Percentiles rank a stretch among this genome's conserved stretches.
Conservation (phyloP, 37 sponge, comb jelly and placozoan genomes). For the Bolinopsis microptera region DNA sequence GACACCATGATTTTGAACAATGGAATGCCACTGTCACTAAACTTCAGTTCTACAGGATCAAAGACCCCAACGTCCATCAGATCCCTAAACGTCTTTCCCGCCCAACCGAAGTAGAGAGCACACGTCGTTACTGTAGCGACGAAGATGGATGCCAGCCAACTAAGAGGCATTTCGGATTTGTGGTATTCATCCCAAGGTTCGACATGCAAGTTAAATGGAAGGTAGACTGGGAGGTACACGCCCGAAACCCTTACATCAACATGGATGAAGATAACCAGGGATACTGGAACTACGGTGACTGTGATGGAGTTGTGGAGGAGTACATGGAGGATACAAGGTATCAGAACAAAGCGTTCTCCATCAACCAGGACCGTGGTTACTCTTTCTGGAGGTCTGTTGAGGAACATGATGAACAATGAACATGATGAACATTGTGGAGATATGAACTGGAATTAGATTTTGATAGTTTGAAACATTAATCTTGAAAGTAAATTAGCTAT, state of each 20-base stretch:
- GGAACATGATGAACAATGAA: background rate
- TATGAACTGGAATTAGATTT: too few species aligned
- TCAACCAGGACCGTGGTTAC: background rate
- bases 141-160: background rate
- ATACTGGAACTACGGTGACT: background rate
- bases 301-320: background rate
- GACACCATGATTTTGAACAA: background rate
- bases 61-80: background rate
- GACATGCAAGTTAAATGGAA: background rate
- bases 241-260: background rate
- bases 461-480: too few species aligned
- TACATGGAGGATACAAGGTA: background rate
- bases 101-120: background rate
- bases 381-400: background rate
- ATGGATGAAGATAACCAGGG: background rate
- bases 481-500: too few species aligned
- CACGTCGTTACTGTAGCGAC: background rate
- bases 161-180: background rate
- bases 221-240: background rate
- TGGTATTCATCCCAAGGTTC: background rate
- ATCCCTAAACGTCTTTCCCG: background rate
- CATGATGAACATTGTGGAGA: too few species aligned
- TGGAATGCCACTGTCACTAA: background rate
- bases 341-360: background rate
- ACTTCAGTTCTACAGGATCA: background rate